Evolutionary conservation across 2,797 vertebrate species (phyloP), one percentile per base, ranked within the genome.

Genomic region (Protosalanx chinensis): DNA sequence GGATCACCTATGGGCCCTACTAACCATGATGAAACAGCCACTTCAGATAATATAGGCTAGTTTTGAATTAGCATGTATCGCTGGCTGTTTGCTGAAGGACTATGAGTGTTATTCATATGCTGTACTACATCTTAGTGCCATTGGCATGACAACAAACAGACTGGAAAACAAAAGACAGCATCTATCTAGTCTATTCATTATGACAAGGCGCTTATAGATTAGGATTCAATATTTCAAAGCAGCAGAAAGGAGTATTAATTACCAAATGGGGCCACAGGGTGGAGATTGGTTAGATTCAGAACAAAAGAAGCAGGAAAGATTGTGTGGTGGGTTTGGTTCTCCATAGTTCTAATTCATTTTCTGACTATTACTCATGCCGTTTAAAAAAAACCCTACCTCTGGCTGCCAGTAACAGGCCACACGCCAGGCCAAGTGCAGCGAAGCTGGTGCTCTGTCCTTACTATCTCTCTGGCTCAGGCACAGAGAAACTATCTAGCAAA

Each of bases 121-220:
- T 72, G 85, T 76, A 62, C 79, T 67, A 86, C 85, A 51, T 66
- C 41, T 66, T 41, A 80, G 86, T 76, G 79, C 70, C 82, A 23
- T 78, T 90, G 87, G 85, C 88, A 80, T 29, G 78, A 88, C 85
- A 86, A 89, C 88, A 90, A 87, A 89, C 82, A 70, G 64, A n/a
- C 51, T n/a, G 16, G 51, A n/a, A 56, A 56, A 60, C 58, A 32
- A 88, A 88, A 89, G 81, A 73, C 75, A 18, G 62, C 32, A 35
- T 49, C 76, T 72, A 77, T 83, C 73, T 35, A n/a, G 41, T 27
- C 64, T 68, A n/a, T 67, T 60, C n/a, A 29, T 60, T 18, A 56
- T n/a, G 51, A n/a, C 51, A 56, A 56, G 51, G 4, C 15, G 6
- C 27, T 7, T 66, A 37, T 29, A 62, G 30, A 62, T 64, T 64